These are phyloP conservation scores for Agrotis ipsilon DNA, from an alignment of 2,888 invertebrate species.

Conservation along the genomic window DNA sequence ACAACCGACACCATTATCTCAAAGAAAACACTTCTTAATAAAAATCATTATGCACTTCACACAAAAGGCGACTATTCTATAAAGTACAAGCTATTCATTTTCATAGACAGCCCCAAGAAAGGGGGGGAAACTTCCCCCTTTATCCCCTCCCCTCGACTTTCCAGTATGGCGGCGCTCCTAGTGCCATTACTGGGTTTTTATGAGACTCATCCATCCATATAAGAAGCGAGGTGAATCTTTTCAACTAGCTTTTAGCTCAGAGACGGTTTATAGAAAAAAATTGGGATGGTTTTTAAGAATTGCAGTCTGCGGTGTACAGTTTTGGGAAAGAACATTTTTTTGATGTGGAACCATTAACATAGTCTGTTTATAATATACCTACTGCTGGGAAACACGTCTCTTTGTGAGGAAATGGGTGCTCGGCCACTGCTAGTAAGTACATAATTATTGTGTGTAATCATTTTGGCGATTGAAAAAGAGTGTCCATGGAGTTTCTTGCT, in stretches of 20 bases:
- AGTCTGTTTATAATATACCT: no score
- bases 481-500: no score
- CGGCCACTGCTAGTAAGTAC: no score
- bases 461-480: no score
- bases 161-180: constrained; percentile 30
- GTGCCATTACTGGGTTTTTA: constrained; percentile 43
- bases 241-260: constrained; percentile 30
- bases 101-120: constrained; percentile 49
- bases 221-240: constrained; percentile 37
- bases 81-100: constrained; percentile 49
- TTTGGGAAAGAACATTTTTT: not conserved
- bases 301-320: not conserved
- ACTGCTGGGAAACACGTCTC: no score
- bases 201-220: constrained; percentile 30
- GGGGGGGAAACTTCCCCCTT: not conserved
- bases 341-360: not conserved
- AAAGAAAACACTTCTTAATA: constrained; percentile 41
- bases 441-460: no score
- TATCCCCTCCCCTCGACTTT: constrained; percentile 15
- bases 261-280: constrained; percentile 8
- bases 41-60: constrained; percentile 43
- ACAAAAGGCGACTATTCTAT: constrained; percentile 37
- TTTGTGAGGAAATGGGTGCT: no score
- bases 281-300: not conserved
- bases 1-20: not conserved